These are phyloP conservation scores for Macrophya alboannulata DNA, from an alignment of 2,888 invertebrate species.

Conservation along the genomic window DNA sequence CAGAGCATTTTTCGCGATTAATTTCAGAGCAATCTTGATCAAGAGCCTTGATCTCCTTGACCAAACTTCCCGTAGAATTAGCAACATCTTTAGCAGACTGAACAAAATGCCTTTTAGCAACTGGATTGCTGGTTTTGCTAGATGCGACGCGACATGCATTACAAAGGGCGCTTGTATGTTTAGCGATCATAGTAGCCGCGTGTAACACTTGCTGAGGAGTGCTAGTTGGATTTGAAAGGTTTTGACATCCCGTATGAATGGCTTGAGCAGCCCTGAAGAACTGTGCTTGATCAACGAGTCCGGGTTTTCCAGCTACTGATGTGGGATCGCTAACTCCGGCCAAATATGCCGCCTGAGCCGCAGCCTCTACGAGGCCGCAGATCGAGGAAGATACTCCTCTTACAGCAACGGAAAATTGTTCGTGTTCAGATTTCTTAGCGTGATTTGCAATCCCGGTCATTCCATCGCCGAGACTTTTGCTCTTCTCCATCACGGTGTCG, in stretches of 20 bases:
- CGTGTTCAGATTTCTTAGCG: constrained; percentile 93
- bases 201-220: constrained; percentile 92
- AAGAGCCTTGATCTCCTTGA: constrained; percentile 95
- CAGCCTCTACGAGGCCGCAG: constrained; percentile 95
- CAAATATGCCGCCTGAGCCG: constrained; percentile 97
- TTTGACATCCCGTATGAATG: constrained; percentile 94
- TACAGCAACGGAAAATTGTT: constrained; percentile 92
- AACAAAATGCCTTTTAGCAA: constrained; percentile 97
- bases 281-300: constrained; percentile 94
- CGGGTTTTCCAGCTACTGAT: constrained; percentile 93
- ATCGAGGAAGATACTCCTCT: constrained; percentile 93
- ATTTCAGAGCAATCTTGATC: constrained; percentile 92
- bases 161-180: constrained; percentile 97
- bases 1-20: constrained; percentile 87
- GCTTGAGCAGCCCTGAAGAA: constrained; percentile 94
- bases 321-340: constrained; percentile 96
- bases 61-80: constrained; percentile 95
- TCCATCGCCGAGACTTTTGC: constrained; percentile 92
- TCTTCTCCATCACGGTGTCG: constrained; percentile 94
- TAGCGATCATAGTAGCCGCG: constrained; percentile 96
- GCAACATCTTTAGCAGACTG: constrained; percentile 99
- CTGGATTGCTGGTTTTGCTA: constrained; percentile 93
- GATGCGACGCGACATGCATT: constrained; percentile 97
- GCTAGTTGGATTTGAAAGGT: constrained; percentile 87
- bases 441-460: constrained; percentile 97